Evolutionary conservation across 2,888 invertebrate species (phyloP), one percentile per base, ranked within the genome.

Genomic region (Clunio marinus): DNA sequence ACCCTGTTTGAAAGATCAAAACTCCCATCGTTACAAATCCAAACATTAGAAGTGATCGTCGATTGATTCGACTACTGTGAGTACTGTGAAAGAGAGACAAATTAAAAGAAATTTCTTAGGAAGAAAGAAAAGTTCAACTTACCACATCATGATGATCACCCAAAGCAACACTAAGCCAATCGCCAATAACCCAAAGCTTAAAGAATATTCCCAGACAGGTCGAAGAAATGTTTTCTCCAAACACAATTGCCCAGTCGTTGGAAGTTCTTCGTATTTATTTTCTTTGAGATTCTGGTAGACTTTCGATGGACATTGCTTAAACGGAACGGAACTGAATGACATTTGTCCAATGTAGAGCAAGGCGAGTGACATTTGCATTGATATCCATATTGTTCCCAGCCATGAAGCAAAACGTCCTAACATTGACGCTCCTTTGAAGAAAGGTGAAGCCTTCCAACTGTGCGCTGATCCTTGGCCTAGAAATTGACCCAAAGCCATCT

Each of bases 391-490:
- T 35, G 78, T 75, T 28, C 76, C 75, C 22, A 79, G 71, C 78
- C 78, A 79, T 5, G 80, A 78, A 24, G 77, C 77, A 68, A 79
- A 75, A 70, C 80, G 76, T 55, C 80, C 77, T 17, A 79, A 73
- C 37, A 79, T 75, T 71, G 76, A 75, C 70, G 79, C 80, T 71
- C 79, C 79, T 76, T 78, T 78, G 72, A 79, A 78, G 72, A 79
- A 78, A 70, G 79, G 79, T 68, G 79, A 78, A 63, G 78, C 75
- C 57, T 78, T 74, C 78, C 79, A 79, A 27, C 78, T 77, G 71
- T 79, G 77, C 60, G 79, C 79, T 70, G 79, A 77, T 68, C 78
- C 79, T 72, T 79, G 79, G 35, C 79, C 79, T 70, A 79, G 72
- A 73, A 79, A 79, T 72, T 79, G 79, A 5, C 79, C 79, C 69